phyloP scores from a whole-genome alignment of 2,797 vertebrate genomes.

The Sebastes vulpes region DNA sequence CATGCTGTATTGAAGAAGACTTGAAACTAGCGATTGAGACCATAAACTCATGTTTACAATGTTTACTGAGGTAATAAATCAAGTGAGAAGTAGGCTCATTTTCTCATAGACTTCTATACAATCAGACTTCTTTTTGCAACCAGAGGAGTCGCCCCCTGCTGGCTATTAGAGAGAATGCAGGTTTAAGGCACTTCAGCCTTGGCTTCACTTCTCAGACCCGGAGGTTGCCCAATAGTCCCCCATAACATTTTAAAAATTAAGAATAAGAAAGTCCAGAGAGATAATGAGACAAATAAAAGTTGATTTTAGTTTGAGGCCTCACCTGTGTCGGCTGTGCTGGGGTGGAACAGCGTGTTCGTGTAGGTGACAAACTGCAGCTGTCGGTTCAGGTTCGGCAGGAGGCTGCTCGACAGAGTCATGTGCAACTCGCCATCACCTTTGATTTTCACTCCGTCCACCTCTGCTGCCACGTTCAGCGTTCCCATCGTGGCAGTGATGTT shows the following conservation, averaged over 20 bases:
- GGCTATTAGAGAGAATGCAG: accelerated
- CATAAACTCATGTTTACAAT: too few relatives aligned
- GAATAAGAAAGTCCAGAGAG: background rate
- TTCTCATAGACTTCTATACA: too few relatives aligned
- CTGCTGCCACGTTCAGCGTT: slow-evolving; percentile 90
- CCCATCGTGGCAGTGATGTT: slow-evolving; percentile 90
- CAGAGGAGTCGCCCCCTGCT: too few relatives aligned
- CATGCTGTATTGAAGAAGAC: too few relatives aligned
- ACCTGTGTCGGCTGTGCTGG: slow-evolving; percentile 93
- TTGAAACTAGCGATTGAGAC: too few relatives aligned
- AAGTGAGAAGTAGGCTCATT: accelerated
- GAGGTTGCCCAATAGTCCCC: too few relatives aligned
- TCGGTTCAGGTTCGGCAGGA: slow-evolving; percentile 89
- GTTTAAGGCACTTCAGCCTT: too few relatives aligned
- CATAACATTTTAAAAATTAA: background rate
- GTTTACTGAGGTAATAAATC: too few relatives aligned
- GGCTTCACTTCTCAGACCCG: too few relatives aligned
- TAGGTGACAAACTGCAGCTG: slow-evolving; percentile 95
- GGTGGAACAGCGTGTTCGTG: slow-evolving; percentile 91
- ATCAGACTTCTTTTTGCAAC: too few relatives aligned
- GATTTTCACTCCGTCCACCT: slow-evolving; percentile 88
- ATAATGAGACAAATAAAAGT: background rate
- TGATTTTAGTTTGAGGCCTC: slow-evolving; percentile 11
- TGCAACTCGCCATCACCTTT: slow-evolving; percentile 89
- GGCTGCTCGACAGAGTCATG: slow-evolving; percentile 84